Evolutionary conservation across 2,113 vertebrate species (phyloP).

Genomic region (Atrichornis clamosus): DNA sequence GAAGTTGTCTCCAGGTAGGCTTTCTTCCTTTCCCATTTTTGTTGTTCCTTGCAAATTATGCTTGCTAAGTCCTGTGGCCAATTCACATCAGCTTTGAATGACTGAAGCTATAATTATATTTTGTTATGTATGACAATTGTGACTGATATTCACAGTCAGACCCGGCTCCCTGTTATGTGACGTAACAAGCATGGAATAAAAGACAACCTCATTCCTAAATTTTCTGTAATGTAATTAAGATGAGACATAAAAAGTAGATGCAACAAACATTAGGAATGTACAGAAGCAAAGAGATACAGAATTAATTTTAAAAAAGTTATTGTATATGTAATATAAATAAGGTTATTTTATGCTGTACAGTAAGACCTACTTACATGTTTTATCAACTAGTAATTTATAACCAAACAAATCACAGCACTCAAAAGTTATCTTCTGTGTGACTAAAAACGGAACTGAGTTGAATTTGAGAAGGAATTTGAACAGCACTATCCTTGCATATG

Average conservation of each 20-base stretch:
- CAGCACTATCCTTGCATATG: neutral
- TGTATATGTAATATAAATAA: neutral
- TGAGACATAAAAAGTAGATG: neutral
- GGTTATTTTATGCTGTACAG: neutral
- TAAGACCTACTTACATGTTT: neutral
- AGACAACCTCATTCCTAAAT: neutral
- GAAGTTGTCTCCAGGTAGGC: neutral
- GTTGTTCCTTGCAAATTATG: neutral
- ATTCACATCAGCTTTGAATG: neutral
- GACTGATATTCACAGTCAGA: neutral
- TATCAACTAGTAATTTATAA: neutral
- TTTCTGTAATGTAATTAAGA: neutral
- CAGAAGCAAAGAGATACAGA: neutral
- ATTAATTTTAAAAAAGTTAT: neutral
- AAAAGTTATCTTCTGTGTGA: neutral
- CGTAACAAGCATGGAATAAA: neutral
- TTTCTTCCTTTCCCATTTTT: neutral
- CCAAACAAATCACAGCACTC: neutral
- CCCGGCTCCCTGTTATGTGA: neutral
- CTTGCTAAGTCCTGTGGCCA: neutral
- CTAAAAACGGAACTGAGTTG: neutral
- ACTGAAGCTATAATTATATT: slow-evolving; percentile 31
- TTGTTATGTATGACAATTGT: slow-evolving; percentile 7
- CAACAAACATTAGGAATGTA: neutral
- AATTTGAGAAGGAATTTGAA: neutral